A percentile compares a stretch with the other conserved stretches of the same genome.
phyloP scores from a whole-genome alignment of 1,140 invertebrate genomes.

The Microplitis mediator region DNA sequence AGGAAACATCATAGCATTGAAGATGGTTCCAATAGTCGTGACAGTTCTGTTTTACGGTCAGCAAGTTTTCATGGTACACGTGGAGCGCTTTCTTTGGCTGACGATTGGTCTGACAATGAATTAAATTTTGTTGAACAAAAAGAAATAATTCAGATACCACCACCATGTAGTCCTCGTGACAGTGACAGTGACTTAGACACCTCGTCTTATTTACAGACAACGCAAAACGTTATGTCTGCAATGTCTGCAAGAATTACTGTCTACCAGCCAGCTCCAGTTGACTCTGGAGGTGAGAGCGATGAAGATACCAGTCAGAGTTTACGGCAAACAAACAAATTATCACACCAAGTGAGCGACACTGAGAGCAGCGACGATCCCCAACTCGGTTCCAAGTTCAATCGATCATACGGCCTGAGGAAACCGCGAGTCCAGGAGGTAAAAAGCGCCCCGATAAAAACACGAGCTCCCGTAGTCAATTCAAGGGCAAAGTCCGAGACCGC shows the following conservation, averaged over 20 bases:
- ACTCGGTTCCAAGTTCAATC: conserved; percentile 64
- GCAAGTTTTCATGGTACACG: conserved; percentile 65
- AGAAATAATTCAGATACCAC: conserved; percentile 43
- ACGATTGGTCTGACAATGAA: conserved; percentile 49
- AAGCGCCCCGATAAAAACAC: conserved; percentile 33
- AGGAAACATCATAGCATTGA: conserved; percentile 53
- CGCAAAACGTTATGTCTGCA: conserved; percentile 67
- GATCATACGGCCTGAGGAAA: conserved; percentile 55
- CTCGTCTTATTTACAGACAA: conserved; percentile 47
- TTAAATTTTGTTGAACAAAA: conserved; percentile 41
- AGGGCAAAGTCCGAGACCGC: conserved; percentile 38
- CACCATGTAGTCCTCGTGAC: conserved; percentile 46
- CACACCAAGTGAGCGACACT: conserved; percentile 43
- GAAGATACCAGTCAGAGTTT: conserved; percentile 51
- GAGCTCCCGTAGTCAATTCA: conserved; percentile 24
- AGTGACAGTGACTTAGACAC: conserved; percentile 51
- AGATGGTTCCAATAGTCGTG: conserved; percentile 48
- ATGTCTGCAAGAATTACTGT: conserved; percentile 64
- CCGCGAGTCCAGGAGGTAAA: neutral
- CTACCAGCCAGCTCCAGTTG: conserved; percentile 42
- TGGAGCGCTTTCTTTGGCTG: conserved; percentile 45
- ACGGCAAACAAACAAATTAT: conserved; percentile 39
- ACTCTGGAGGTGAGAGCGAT: conserved; percentile 50
- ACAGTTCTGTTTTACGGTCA: conserved; percentile 61
- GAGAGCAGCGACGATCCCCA: conserved; percentile 48